phyloP scores from a whole-genome alignment of 1,140 invertebrate species.

The Bombus vancouverensis region DNA sequence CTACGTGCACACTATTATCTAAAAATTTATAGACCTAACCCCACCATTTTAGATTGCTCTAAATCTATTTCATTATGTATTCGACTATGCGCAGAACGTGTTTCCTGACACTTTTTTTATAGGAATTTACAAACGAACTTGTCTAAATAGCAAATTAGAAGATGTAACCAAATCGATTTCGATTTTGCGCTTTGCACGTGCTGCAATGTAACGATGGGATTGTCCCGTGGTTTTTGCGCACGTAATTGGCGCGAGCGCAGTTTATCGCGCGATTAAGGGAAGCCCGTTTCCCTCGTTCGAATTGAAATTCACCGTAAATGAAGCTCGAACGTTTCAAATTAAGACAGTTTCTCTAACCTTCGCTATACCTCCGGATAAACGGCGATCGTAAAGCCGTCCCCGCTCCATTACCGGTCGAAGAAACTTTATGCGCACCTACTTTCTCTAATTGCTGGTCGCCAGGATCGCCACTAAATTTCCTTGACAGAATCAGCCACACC shows the following conservation, averaged over 20 bases:
- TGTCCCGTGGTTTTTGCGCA: slow-evolving; percentile 24
- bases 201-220: neutral
- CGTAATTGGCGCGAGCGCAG: slow-evolving; percentile 26
- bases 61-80: too few relatives aligned
- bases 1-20: too few relatives aligned
- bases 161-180: neutral
- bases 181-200: neutral
- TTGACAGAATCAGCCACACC: slow-evolving; percentile 67
- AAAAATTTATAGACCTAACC: too few relatives aligned
- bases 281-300: slow-evolving; percentile 9
- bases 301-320: slow-evolving; percentile 48
- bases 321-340: slow-evolving; percentile 48
- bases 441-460: slow-evolving; percentile 66
- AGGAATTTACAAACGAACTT: neutral
- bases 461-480: slow-evolving; percentile 68
- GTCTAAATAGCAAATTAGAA: neutral
- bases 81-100: neutral
- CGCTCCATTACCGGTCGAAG: slow-evolving; percentile 55
- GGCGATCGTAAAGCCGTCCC: slow-evolving; percentile 51
- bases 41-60: too few relatives aligned
- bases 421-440: slow-evolving; percentile 68
- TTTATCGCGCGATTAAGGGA: slow-evolving; percentile 46
- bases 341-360: slow-evolving; percentile 40
- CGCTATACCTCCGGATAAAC: slow-evolving; percentile 34
- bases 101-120: neutral